Conservation (phyloP, 2,113 vertebrate genomes). For the Hippocampus abdominalis region DNA sequence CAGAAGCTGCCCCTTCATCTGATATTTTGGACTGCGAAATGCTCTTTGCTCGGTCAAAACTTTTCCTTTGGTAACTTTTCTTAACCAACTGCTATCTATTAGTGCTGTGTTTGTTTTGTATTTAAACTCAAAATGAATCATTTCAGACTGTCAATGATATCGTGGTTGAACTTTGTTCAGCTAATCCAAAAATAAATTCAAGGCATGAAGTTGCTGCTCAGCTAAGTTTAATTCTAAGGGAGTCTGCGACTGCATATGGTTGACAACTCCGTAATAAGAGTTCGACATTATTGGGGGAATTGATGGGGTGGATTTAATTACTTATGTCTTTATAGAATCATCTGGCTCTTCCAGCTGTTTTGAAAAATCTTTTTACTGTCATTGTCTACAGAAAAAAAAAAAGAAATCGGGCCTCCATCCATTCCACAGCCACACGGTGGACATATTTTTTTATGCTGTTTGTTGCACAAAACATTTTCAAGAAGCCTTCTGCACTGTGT, state of each 20-base stretch:
- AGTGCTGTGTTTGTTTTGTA: conserved; percentile 17
- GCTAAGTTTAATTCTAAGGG: not conserved
- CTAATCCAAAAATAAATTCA: conserved; percentile 6
- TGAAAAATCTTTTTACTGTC: conserved; percentile 20
- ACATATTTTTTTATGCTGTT: conserved; percentile 72
- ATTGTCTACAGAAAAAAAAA: conserved; percentile 31
- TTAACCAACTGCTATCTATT: conserved; percentile 30
- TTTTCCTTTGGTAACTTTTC: conserved; percentile 54
- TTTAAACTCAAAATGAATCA: not conserved
- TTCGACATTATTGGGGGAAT: conserved; percentile 9
- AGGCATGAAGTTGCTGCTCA: not conserved
- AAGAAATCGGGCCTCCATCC: conserved; percentile 40
- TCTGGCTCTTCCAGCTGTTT: conserved; percentile 10
- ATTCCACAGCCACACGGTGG: conserved; percentile 65
- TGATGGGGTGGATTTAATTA: not conserved
- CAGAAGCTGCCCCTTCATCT: conserved; percentile 25
- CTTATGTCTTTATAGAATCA: conserved; percentile 4
- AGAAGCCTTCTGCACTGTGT: conserved; percentile 84
- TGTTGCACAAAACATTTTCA: conserved; percentile 79
- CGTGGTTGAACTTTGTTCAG: conserved; percentile 33
- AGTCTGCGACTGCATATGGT: conserved; percentile 22
- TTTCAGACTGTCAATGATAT: conserved; percentile 33
- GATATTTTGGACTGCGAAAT: conserved; percentile 37
- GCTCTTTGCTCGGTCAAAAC: conserved; percentile 24
- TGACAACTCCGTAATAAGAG: not conserved